A percentile compares a stretch with the other conserved stretches of the same genome.
Evolutionary conservation across 2,888 invertebrate species (phyloP).

Genomic region (Tenodera sinensis): DNA sequence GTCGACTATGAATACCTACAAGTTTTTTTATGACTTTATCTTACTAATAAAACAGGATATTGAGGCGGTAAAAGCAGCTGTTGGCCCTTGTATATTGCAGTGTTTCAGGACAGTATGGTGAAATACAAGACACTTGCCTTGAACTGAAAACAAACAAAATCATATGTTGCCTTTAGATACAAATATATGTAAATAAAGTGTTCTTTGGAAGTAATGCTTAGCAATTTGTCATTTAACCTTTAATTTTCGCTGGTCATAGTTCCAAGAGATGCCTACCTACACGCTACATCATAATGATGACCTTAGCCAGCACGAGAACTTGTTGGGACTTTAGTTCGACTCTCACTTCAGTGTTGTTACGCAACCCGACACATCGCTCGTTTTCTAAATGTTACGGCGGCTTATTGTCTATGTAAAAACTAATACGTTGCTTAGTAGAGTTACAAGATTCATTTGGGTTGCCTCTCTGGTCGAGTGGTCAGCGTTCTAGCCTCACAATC

Average conservation of each 20-base stretch:
- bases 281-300: not conserved
- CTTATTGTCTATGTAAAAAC: not conserved
- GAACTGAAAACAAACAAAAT: not conserved
- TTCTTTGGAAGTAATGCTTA: not conserved
- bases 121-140: not conserved
- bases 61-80: not conserved
- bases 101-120: not conserved
- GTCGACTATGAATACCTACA: not conserved
- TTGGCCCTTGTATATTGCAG: not conserved
- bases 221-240: not conserved
- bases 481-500: not conserved
- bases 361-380: not conserved
- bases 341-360: not conserved
- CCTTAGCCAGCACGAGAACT: not conserved
- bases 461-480: not conserved
- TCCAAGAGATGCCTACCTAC: not conserved
- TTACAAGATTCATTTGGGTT: not conserved
- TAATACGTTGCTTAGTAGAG: too few species aligned
- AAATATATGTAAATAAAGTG: not conserved
- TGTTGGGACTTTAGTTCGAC: not conserved
- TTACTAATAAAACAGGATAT: not conserved
- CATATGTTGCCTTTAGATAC: not conserved
- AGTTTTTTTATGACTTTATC: not conserved
- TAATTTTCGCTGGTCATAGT: not conserved
- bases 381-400: not conserved